Base-by-base conservation (phyloP, 2,113 vertebrate genomes). In the Actenoides hombroni region DNA sequence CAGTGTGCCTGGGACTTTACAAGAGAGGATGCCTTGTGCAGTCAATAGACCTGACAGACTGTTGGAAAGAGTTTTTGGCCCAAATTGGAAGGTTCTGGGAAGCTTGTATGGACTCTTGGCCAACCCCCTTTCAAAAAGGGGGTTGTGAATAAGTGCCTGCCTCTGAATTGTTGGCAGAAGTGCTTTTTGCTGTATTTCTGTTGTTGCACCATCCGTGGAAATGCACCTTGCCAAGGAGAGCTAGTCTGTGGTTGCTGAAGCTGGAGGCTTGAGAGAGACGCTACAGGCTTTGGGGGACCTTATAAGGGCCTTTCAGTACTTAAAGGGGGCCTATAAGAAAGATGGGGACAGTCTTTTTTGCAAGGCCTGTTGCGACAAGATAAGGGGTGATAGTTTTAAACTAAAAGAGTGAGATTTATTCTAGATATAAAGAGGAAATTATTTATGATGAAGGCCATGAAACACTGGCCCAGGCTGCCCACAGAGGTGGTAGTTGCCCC, bases 181-280 rank as follows among this genome's bases (percentile, higher is more conserved):
- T 68, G 48, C 17, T 60, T 92, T 87, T 39, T 2, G 16, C 7
- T 2, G 0, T 44, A n/a, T 33, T 75, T 83, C 70, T 61, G 19
- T 53, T 19, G 20, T 18, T 24, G 44, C 16, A 11, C 9, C 16
- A 14, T 18, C 37, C 0, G 0, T n/a, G 59, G 35, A 76, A 90
- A 59, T 1, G 11, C 17, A 44, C 14, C 40, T 13, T 8, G 18
- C 59, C 40, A 63, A 46, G 69, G 70, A 29, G 56, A 94, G 78
- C 25, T 63, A 13, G n/a, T 31, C 48, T 1, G 0, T 0, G 7
- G 35, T 21, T 3, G 0, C 20, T 10, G 53, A 44, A 21, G 13
- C 74, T 76, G 2, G 31, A 40, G 37, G 57, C 28, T 57, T 85
- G 67, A 67, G 64, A 67, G 65, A 48, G 67, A 49, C 25, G 44